Percentiles rank a stretch among this genome's conserved stretches.
Conservation (phyloP, 2,888 invertebrate species). For the Maniola hyperantus region DNA sequence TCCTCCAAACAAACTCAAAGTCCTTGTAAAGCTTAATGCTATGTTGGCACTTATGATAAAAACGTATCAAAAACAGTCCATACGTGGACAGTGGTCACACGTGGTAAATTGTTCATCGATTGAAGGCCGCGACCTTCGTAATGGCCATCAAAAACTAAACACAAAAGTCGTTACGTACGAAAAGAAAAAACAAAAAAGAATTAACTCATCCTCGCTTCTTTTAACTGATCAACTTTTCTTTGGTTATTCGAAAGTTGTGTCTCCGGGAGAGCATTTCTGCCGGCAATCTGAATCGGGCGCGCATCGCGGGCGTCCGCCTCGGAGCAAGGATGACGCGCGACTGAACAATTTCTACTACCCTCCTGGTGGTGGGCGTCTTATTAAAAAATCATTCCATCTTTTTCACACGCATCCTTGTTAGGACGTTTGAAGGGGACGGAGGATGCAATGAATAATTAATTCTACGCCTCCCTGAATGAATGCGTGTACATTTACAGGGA, state of each 20-base stretch:
- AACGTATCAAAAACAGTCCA: conserved; percentile 71
- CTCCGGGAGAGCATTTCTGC: conserved; percentile 78
- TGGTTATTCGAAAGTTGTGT: conserved; percentile 77
- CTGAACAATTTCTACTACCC: conserved; percentile 48
- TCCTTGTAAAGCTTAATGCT: conserved; percentile 52
- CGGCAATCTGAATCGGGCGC: conserved; percentile 66
- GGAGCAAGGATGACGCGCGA: conserved; percentile 59
- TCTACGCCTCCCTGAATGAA: conserved; percentile 63
- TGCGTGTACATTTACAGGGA: conserved; percentile 56
- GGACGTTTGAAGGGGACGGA: conserved; percentile 48
- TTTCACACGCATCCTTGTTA: conserved; percentile 46
- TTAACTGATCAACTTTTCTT: conserved; percentile 59
- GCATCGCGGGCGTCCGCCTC: conserved; percentile 73
- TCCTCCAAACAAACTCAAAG: conserved; percentile 37
- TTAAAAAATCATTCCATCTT: conserved; percentile 44
- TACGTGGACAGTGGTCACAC: conserved; percentile 62
- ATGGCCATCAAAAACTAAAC: conserved; percentile 69
- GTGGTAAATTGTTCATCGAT: conserved; percentile 81
- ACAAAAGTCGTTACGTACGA: conserved; percentile 56
- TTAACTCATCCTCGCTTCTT: conserved; percentile 63
- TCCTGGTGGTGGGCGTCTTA: conserved; percentile 30
- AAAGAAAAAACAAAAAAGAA: conserved; percentile 46
- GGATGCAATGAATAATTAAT: conserved; percentile 72
- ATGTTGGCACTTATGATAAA: conserved; percentile 73
- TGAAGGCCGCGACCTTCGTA: conserved; percentile 78